Percentiles rank a stretch among this genome's conserved stretches.
Evolutionary conservation across 2,113 vertebrate species (phyloP).

Genomic region (Procavia capensis): DNA sequence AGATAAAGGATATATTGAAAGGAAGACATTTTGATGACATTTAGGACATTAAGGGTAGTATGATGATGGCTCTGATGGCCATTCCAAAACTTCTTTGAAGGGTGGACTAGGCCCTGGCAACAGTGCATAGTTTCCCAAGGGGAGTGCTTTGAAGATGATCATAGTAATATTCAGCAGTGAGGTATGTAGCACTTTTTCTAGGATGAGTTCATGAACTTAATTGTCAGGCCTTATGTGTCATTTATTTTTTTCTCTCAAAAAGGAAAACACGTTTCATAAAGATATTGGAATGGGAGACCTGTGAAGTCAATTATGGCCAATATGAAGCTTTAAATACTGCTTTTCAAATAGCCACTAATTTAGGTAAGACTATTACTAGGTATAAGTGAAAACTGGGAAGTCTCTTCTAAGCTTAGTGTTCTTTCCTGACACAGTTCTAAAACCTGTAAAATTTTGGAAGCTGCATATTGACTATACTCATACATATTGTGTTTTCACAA

Average conservation of each 20-base stretch:
- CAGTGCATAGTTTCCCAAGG: too few relatives aligned
- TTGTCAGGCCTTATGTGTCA: too few relatives aligned
- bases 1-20: too few relatives aligned
- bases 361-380: not conserved
- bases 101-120: too few relatives aligned
- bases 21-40: too few relatives aligned
- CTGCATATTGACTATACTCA: not conserved
- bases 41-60: too few relatives aligned
- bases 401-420: conserved; percentile 12
- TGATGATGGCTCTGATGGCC: too few relatives aligned
- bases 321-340: not conserved
- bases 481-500: conserved; percentile 20
- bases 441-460: not conserved
- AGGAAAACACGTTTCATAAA: conserved; percentile 26
- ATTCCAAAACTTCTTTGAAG: too few relatives aligned
- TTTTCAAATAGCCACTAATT: not conserved
- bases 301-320: not conserved
- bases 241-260: conserved; percentile 57
- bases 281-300: not conserved
- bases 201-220: too few relatives aligned
- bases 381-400: not conserved
- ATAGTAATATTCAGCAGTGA: too few relatives aligned
- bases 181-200: too few relatives aligned
- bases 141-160: too few relatives aligned
- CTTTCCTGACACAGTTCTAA: conserved; percentile 27